These are phyloP conservation scores for Australoheros facetus DNA, from an alignment of 2,797 vertebrate species.

Conservation along the genomic window DNA sequence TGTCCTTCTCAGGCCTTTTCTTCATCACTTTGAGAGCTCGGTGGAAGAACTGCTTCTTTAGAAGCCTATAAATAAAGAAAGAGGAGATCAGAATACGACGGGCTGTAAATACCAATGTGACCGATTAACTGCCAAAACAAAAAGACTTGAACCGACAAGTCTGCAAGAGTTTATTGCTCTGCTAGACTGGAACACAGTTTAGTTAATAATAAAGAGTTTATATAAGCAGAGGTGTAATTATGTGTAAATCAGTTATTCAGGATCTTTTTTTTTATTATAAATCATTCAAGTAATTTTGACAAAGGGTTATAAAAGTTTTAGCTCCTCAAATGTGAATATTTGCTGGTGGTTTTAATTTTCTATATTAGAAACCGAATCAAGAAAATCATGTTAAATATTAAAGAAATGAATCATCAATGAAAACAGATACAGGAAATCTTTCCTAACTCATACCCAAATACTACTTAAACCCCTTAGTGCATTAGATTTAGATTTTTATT, in stretches of 20 bases:
- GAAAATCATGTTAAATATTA: background rate
- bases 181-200: background rate
- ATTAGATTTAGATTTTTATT: background rate
- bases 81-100: background rate
- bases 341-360: background rate
- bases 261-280: background rate
- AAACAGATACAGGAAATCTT: background rate
- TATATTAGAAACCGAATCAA: background rate
- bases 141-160: background rate
- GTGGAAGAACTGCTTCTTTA: slow-evolving; percentile 98
- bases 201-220: background rate
- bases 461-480: background rate
- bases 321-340: background rate
- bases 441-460: background rate
- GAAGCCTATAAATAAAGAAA: slow-evolving; percentile 79
- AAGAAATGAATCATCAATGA: background rate
- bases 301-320: background rate
- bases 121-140: background rate
- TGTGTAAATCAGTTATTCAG: background rate
- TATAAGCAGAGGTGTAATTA: background rate
- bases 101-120: background rate
- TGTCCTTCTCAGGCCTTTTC: slow-evolving; percentile 95
- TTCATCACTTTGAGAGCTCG: slow-evolving; percentile 98
- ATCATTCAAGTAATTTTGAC: background rate
- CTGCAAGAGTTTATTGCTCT: background rate